A percentile compares a stretch with the other conserved stretches of the same genome.
Conservation (phyloP, 35 echinoderm and acorn worm species). For the Apostichopus japonicus region DNA sequence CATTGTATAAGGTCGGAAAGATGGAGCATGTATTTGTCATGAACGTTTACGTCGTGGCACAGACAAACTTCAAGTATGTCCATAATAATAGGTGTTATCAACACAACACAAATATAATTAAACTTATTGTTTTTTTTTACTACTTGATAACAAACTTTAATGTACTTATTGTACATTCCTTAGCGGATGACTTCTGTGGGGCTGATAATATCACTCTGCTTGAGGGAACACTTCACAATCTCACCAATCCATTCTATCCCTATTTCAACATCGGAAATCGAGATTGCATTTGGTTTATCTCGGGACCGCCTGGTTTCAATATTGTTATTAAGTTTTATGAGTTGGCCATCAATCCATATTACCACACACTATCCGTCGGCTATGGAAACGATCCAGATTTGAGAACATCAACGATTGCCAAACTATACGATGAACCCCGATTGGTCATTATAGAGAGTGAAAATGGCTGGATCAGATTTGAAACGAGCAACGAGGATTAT, state of each 20-base stretch:
- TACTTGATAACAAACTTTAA: background rate
- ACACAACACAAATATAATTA: background rate
- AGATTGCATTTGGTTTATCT: constrained; percentile 14
- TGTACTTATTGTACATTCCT: background rate
- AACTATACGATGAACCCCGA: background rate
- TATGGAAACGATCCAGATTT: constrained; percentile 6
- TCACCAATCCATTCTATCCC: background rate
- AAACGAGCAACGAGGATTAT: background rate
- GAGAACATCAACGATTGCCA: constrained; percentile 28
- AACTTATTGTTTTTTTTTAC: background rate
- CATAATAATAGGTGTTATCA: too few relatives aligned
- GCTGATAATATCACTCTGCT: background rate
- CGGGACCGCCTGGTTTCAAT: background rate
- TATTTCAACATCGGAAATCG: background rate
- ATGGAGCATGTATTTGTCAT: too few relatives aligned
- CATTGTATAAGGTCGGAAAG: too few relatives aligned
- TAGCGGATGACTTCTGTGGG: constrained; percentile 12
- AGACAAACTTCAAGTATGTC: too few relatives aligned
- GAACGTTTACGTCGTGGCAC: too few relatives aligned
- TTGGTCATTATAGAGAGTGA: background rate
- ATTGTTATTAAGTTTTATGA: constrained; percentile 2
- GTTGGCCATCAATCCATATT: background rate
- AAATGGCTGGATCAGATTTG: constrained; percentile 20
- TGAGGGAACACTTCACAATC: too few relatives aligned
- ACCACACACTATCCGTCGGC: constrained; percentile 22